phyloP scores from a whole-genome alignment of 2,113 vertebrate genomes.

The Lampris megalopsis region DNA sequence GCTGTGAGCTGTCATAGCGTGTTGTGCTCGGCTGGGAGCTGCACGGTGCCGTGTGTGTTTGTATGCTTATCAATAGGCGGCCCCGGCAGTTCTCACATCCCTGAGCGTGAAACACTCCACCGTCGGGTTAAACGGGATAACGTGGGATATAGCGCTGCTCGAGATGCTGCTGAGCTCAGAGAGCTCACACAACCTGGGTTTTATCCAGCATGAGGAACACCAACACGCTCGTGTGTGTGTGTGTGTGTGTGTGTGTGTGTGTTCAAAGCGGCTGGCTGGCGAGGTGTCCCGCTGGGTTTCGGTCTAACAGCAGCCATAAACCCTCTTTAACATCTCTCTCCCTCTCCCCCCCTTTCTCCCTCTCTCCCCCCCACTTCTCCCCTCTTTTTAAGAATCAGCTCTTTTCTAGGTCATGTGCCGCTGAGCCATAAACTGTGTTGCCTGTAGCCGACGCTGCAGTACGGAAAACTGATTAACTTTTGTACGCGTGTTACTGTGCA shows the following conservation, averaged over 20 bases:
- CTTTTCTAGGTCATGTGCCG: constrained; percentile 71
- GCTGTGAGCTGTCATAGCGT: too few relatives aligned
- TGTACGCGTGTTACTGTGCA: constrained; percentile 1
- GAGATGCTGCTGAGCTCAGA: background rate
- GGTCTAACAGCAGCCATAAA: constrained; percentile 74
- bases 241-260: constrained; percentile 41
- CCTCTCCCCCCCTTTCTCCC: background rate
- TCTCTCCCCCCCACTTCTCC: background rate
- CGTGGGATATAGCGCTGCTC: background rate
- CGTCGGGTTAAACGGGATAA: too few relatives aligned
- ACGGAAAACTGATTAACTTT: constrained; percentile 61
- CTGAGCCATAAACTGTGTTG: constrained; percentile 56
- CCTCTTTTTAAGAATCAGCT: constrained; percentile 70
- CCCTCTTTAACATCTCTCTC: constrained; percentile 51
- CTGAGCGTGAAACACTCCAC: too few relatives aligned
- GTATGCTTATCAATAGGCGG: too few relatives aligned
- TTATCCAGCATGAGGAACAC: constrained; percentile 15
- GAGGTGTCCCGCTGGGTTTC: constrained; percentile 65
- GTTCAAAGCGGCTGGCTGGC: constrained; percentile 72
- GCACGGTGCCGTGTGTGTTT: too few relatives aligned
- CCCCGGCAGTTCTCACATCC: too few relatives aligned
- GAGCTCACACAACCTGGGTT: background rate
- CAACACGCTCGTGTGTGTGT: constrained; percentile 27
- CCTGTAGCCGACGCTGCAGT: constrained; percentile 51
- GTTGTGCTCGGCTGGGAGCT: background rate